Conservation (phyloP, 2,113 vertebrate genomes). For the Cryptotis parvus region DNA sequence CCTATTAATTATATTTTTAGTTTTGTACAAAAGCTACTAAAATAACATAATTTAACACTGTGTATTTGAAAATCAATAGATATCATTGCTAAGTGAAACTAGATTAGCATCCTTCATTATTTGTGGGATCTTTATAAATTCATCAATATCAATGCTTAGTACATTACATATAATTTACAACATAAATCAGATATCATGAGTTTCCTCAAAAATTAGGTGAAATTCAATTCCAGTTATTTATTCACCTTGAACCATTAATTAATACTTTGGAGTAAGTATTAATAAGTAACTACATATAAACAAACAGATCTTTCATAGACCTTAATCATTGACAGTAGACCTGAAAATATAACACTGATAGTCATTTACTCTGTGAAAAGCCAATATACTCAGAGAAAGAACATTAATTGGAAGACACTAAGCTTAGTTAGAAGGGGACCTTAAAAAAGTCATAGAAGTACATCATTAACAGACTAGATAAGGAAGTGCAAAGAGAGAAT, state of each 20-base stretch:
- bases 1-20: conserved; percentile 46
- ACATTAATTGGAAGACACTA: not conserved
- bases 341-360: not conserved
- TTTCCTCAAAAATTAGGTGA: not conserved
- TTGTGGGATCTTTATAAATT: not conserved
- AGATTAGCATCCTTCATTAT: not conserved
- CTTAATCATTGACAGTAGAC: not conserved
- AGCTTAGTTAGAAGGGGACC: not conserved
- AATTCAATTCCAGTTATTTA: not conserved
- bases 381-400: not conserved
- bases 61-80: conserved; percentile 18
- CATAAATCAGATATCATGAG: not conserved
- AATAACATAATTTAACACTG: not conserved
- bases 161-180: not conserved
- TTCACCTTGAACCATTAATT: not conserved
- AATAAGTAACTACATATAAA: not conserved
- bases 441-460: not conserved
- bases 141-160: not conserved
- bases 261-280: not conserved
- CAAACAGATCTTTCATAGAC: not conserved
- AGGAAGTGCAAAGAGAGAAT: not conserved
- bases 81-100: not conserved
- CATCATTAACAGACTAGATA: not conserved
- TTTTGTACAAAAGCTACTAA: conserved; percentile 61
- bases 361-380: not conserved